Evolutionary conservation across 2,797 vertebrate genomes (phyloP).

Genomic region (Acanthurus lineatus): DNA sequence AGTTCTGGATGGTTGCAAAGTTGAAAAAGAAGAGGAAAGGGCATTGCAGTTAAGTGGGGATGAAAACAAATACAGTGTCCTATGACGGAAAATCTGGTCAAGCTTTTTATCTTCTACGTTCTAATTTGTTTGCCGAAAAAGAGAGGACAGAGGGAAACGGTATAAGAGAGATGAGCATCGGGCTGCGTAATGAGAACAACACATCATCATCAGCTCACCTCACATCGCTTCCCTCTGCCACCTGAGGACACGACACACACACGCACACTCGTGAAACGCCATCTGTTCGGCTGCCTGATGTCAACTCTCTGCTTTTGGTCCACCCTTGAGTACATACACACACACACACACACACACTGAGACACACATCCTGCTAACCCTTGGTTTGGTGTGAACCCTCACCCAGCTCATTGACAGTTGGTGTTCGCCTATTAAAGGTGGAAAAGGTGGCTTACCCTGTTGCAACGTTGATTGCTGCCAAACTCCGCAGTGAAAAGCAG

Average conservation of each 20-base stretch:
- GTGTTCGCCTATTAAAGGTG: conserved; percentile 50
- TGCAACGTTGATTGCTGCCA: conserved; percentile 30
- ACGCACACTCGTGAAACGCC: conserved; percentile 49
- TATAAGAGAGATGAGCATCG: conserved; percentile 50
- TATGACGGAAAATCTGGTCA: conserved; percentile 14
- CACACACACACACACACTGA: background rate
- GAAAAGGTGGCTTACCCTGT: conserved; percentile 27
- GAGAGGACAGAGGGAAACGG: conserved; percentile 45
- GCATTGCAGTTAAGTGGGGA: conserved; percentile 33
- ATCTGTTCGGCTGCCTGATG: conserved; percentile 67
- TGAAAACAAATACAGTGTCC: conserved; percentile 9
- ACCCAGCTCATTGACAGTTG: conserved; percentile 57
- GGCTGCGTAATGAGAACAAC: conserved; percentile 71
- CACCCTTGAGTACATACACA: background rate
- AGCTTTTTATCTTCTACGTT: conserved; percentile 23
- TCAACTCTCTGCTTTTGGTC: conserved; percentile 36
- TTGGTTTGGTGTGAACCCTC: conserved; percentile 24
- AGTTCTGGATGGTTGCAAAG: conserved; percentile 4
- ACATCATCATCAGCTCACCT: conserved; percentile 78
- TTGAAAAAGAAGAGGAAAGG: conserved; percentile 6
- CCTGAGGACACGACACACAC: conserved; percentile 66
- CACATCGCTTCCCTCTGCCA: conserved; percentile 71
- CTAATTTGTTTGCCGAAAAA: conserved; percentile 54
- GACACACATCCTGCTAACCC: conserved; percentile 13
- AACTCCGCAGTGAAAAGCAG: conserved; percentile 16